Evolutionary conservation across 1,140 invertebrate species (phyloP).

Genomic region (Dolichoris vasculosae): DNA sequence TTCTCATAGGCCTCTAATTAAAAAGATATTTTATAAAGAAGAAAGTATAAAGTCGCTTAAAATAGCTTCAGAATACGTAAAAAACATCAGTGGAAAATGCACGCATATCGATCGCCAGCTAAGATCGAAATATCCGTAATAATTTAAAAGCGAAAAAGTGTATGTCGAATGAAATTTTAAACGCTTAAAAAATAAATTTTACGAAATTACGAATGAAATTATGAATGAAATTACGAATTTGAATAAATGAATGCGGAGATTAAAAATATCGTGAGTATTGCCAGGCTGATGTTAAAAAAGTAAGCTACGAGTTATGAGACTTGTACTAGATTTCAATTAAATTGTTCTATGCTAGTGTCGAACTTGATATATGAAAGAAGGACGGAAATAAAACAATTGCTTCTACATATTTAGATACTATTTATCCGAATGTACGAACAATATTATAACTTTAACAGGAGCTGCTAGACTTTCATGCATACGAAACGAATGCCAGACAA

Average conservation of each 20-base stretch:
- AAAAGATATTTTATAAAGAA: not conserved
- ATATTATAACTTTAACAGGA: not conserved
- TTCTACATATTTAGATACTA: not conserved
- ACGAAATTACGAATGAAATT: not conserved
- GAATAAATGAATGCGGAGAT: no score
- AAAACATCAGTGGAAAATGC: not conserved
- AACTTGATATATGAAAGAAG: not conserved
- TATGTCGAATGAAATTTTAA: not conserved
- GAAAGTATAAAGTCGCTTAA: not conserved
- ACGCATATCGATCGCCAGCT: not conserved
- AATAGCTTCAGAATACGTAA: not conserved
- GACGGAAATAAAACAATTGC: not conserved
- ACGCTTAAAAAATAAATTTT: not conserved
- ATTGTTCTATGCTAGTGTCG: no score
- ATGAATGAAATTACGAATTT: no score
- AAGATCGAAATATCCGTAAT: not conserved
- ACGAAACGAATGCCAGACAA: slow-evolving; percentile 26
- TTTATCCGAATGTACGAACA: not conserved
- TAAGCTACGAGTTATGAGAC: no score
- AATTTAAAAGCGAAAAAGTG: not conserved
- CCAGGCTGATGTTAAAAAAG: no score
- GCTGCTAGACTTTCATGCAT: slow-evolving; percentile 8
- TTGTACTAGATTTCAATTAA: no score
- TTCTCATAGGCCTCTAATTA: not conserved
- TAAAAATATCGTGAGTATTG: no score